Percentiles rank a stretch among this genome's conserved stretches.
These are phyloP conservation scores for Columbina picui DNA, from an alignment of 2,113 vertebrate species.

Conservation along the genomic window DNA sequence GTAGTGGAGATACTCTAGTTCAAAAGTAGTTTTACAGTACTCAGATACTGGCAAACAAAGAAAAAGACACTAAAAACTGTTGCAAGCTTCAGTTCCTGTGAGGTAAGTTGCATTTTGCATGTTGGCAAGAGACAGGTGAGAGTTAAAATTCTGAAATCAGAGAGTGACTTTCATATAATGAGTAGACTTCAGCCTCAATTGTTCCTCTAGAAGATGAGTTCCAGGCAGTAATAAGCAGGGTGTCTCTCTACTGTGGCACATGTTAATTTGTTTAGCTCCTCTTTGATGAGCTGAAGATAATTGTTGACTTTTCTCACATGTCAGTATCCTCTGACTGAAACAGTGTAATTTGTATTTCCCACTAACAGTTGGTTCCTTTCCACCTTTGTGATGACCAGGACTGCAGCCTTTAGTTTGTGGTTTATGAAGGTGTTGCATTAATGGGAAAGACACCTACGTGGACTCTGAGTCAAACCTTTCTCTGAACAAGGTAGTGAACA, in stretches of 20 bases:
- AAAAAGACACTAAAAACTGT: not conserved
- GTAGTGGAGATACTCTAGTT: not conserved
- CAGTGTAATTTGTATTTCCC: not conserved
- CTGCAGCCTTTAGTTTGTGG: fast-evolving
- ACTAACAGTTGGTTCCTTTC: too few relatives aligned
- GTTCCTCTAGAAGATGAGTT: not conserved
- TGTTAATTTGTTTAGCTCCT: not conserved
- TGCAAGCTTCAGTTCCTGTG: not conserved
- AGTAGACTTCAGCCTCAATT: not conserved
- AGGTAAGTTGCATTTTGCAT: not conserved
- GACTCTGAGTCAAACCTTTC: not conserved
- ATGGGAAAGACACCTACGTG: not conserved
- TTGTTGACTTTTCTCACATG: not conserved
- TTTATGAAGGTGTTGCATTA: not conserved
- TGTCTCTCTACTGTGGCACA: not conserved
- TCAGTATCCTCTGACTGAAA: not conserved
- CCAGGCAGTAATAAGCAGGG: not conserved
- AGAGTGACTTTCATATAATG: not conserved
- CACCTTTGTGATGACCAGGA: not conserved
- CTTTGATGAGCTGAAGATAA: not conserved
- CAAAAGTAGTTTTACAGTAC: not conserved
- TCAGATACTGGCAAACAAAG: not conserved
- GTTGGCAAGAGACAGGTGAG: not conserved
- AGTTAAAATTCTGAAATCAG: not conserved
- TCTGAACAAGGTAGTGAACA: not conserved